Percentiles rank a stretch among this genome's conserved stretches.
phyloP scores from a whole-genome alignment of 2,888 invertebrate species.

The Daptonema setosum region DNA sequence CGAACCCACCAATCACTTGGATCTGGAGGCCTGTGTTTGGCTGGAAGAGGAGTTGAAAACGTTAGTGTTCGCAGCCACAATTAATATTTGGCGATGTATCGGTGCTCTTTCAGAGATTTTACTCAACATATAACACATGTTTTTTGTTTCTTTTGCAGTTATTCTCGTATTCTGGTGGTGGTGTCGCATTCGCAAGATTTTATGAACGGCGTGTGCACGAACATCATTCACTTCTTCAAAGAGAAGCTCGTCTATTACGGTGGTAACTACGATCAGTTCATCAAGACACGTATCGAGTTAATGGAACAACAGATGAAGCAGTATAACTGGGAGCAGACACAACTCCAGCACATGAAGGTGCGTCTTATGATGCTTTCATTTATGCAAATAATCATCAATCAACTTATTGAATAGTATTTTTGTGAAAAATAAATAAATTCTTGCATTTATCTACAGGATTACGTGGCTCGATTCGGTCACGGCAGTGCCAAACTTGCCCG shows the following conservation, averaged over 20 bases:
- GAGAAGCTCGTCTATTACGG: slow-evolving; percentile 80
- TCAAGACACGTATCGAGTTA: slow-evolving; percentile 72
- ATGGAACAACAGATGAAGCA: slow-evolving; percentile 96
- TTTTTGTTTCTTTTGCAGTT: slow-evolving; percentile 37
- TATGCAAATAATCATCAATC: too few relatives aligned
- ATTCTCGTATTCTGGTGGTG: slow-evolving; percentile 82
- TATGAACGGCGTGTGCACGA: slow-evolving; percentile 70
- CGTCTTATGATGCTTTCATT: slow-evolving; percentile 5
- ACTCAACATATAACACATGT: too few relatives aligned
- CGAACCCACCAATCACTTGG: slow-evolving; percentile 39
- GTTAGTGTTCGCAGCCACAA: slow-evolving; percentile 33
- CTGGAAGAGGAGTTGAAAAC: slow-evolving; percentile 86
- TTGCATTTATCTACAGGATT: slow-evolving; percentile 48
- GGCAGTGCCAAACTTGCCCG: slow-evolving; percentile 92
- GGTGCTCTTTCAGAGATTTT: too few relatives aligned
- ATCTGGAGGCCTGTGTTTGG: slow-evolving; percentile 95
- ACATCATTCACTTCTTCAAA: slow-evolving; percentile 82
- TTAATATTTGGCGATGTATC: not conserved
- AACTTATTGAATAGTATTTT: not conserved
- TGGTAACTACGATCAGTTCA: slow-evolving; percentile 83
- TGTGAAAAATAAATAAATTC: not conserved
- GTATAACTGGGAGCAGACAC: slow-evolving; percentile 98
- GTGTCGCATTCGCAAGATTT: slow-evolving; percentile 98
- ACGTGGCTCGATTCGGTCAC: slow-evolving; percentile 95
- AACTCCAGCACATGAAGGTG: slow-evolving; percentile 94